Base-by-base conservation (phyloP, 1,140 invertebrate species). In the Drosophila grimshawi region DNA sequence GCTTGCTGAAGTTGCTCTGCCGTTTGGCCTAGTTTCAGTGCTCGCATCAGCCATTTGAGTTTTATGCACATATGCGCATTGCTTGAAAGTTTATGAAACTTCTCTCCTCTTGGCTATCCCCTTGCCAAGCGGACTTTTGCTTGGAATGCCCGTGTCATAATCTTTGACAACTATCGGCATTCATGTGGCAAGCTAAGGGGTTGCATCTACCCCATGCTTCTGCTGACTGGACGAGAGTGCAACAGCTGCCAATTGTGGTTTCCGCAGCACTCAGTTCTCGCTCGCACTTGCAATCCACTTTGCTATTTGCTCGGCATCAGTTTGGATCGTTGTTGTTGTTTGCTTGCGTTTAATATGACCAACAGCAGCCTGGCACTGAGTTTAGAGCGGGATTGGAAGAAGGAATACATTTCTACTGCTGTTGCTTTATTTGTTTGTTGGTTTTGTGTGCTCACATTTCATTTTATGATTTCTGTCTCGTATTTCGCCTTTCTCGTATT, bases 151-250 rank as follows among this genome's bases (percentile, higher is more conserved):
- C 69, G 85, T 86, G 83, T 86, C 85, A 86, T 86, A 88, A 86
- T 88, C 83, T 83, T 86, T 89, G 83, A 86, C 85, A 89, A 88
- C 80, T 86, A 86, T 86, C 73, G 85, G 85, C 83, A 86, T 88
- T 88, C 83, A 78, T 85, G 81, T 67, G 81, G 80, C 81, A 82
- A 48, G 66, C 62, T 39, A 72, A 45, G 46, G 59, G 63, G 61
- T 57, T 67, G 61, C 32, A 33, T 65, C 3, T 5, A 19, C 3
- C n/a, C 5, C 51, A 7, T 6, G 3, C 30, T 45, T 46, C 53
- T 69, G 67, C 83, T 76, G 83, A 76, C 79, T 86, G 70, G 52
- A n/a, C 68, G 53, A 59, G 30, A 46, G 70, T 67, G 48, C 64
- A 73, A 68, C 56, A 73, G 64, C 70, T 73, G 64, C 56, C 61